A percentile compares a stretch with the other conserved stretches of the same genome.
Conservation (phyloP, 2,888 invertebrate genomes). For the Platypus cylindrus region DNA sequence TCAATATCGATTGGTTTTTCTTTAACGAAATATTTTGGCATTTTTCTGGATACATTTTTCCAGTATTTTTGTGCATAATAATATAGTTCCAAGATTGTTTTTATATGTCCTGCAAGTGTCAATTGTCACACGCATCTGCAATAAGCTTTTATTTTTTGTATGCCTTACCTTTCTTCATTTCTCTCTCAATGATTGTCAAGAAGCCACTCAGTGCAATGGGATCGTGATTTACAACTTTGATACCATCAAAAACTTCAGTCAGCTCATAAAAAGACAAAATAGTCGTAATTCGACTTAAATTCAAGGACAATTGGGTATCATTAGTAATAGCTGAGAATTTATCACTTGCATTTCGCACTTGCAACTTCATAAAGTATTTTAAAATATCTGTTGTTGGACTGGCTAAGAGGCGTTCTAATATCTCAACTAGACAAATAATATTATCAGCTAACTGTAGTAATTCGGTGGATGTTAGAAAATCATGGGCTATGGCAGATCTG, state of each 20-base stretch:
- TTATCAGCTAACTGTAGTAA: constrained; percentile 1
- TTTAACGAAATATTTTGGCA: constrained; percentile 14
- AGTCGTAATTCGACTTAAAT: constrained; percentile 8
- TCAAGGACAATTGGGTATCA: constrained; percentile 9
- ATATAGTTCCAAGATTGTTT: constrained; percentile 10
- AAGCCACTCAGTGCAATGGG: constrained; percentile 12
- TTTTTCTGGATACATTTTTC: constrained; percentile 13
- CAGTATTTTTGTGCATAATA: constrained; percentile 14
- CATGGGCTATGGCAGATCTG: constrained; percentile 7
- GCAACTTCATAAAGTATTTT: constrained; percentile 11
- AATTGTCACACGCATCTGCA: not conserved
- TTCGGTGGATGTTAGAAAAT: constrained; percentile 3
- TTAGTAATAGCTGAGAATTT: constrained; percentile 9
- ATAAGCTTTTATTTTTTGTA: no score
- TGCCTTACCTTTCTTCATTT: constrained; percentile 11
- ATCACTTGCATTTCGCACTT: constrained; percentile 10
- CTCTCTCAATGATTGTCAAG: constrained; percentile 10
- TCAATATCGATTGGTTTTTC: constrained; percentile 12
- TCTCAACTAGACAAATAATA: constrained; percentile 9
- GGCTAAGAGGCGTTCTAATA: constrained; percentile 9
- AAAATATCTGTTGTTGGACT: constrained; percentile 8
- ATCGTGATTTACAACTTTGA: constrained; percentile 13
- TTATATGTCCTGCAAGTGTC: constrained; percentile 8
- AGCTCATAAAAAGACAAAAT: constrained; percentile 14
- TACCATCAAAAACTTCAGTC: constrained; percentile 13